These are phyloP conservation scores for Eptatretus burgeri DNA, from an alignment of 2,113 vertebrate species.

Conservation along the genomic window DNA sequence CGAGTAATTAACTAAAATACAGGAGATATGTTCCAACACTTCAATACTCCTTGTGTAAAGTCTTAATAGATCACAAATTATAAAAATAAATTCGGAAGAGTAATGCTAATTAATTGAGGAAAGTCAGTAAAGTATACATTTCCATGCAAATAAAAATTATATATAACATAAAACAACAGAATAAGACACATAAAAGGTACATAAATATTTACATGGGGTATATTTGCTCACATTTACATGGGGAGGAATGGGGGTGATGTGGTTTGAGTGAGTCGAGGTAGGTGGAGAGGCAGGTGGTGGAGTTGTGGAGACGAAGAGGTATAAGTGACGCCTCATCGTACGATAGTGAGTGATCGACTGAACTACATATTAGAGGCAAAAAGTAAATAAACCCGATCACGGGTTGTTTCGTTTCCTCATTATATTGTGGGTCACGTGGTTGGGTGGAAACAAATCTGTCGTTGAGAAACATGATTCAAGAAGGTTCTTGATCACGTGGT, in stretches of 20 bases:
- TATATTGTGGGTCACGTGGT: too few relatives aligned
- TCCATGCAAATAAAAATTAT: not conserved
- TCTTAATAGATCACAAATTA: not conserved
- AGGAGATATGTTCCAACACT: not conserved
- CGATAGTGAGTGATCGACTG: too few relatives aligned
- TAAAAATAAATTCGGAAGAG: not conserved
- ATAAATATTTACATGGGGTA: slow-evolving; percentile 1
- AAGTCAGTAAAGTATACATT: not conserved
- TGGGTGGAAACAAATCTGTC: too few relatives aligned
- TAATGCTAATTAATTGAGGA: not conserved
- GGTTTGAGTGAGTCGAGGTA: slow-evolving; percentile 1
- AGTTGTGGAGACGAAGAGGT: not conserved
- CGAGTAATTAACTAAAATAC: not conserved
- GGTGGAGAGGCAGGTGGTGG: not conserved
- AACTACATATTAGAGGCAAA: too few relatives aligned
- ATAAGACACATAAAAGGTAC: not conserved
- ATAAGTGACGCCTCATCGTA: too few relatives aligned
- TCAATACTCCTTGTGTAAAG: too few relatives aligned
- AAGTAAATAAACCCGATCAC: too few relatives aligned
- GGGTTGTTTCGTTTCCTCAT: too few relatives aligned
- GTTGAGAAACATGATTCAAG: too few relatives aligned
- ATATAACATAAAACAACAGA: not conserved
- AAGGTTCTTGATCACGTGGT: too few relatives aligned
- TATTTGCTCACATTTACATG: slow-evolving; percentile 6
- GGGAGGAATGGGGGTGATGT: not conserved